Evolutionary conservation across 2,797 vertebrate genomes (phyloP), one percentile per base, ranked within the genome.

Genomic region (Urophycis tenuis): DNA sequence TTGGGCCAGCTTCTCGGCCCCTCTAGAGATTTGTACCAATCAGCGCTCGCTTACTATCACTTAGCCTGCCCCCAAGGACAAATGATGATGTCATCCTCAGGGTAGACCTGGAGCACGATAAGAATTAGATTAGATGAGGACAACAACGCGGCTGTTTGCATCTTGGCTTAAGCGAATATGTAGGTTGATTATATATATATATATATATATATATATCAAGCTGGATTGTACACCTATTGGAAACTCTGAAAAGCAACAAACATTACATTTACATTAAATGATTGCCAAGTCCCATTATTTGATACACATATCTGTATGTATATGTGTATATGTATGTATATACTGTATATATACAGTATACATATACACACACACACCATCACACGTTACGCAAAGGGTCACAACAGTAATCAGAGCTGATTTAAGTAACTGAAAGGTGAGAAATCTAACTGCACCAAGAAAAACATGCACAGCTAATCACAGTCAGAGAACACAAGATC

Each of bases 71-170:
- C 25, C 25, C 60, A 67, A 67, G 25, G 60, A 67, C 60, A 67
- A 67, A 67, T n/a, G 60, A 67, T 67, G 60, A 67, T 67, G 60
- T 67, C 60, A 67, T 67, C 60, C n/a, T 67, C n/a, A 9, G 25
- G 53, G 15, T 25, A 60, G 53, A 60, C 8, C 45, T 5, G 5
- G 19, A 19, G 45, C 45, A 19, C 5, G 53, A n/a, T 60, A 25
- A n/a, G 53, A 7, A 3, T 60, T 22, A n/a, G 6, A 60, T 60
- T 60, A 10, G 7, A 22, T n/a, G n/a, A n/a, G n/a, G n/a, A 25
- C 17, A 25, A 60, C 22, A 60, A 60, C 22, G 22, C 53, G 22
- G 45, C 45, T 19, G 45, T 19, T 53, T 12, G 39, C 12, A 49
- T 4, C 45, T 49, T 19, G 6, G 45, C 45, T 49, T 17, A 49